These are phyloP conservation scores for Nomada lathburiana DNA, from an alignment of 2,888 invertebrate genomes.

Conservation along the genomic window DNA sequence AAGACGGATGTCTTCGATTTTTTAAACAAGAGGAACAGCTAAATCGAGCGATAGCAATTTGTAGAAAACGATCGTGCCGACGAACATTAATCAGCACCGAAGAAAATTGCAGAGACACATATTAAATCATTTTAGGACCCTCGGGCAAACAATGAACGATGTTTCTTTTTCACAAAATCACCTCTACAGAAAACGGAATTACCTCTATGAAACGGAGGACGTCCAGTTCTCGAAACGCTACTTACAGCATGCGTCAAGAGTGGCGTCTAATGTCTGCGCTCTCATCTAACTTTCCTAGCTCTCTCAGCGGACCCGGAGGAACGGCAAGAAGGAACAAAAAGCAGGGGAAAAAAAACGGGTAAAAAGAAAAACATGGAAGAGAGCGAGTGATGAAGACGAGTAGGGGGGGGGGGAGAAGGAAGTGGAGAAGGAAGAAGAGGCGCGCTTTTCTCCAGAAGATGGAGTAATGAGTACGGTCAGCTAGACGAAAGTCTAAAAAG, in stretches of 20 bases:
- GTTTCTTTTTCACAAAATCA: too few relatives aligned
- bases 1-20: not conserved
- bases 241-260: constrained; percentile 31
- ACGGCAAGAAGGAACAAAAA: constrained; percentile 2
- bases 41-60: too few relatives aligned
- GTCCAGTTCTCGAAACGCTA: constrained; percentile 17
- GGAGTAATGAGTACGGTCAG: constrained; percentile 68
- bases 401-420: not conserved
- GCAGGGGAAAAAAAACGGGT: not conserved
- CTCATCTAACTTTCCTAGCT: constrained; percentile 58
- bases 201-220: too few relatives aligned
- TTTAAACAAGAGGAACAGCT: too few relatives aligned
- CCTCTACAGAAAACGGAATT: too few relatives aligned
- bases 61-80: too few relatives aligned
- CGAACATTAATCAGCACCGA: too few relatives aligned
- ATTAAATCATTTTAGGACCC: too few relatives aligned
- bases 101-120: too few relatives aligned
- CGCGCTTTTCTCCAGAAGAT: constrained; percentile 67
- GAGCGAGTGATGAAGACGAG: constrained; percentile 8
- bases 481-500: constrained; percentile 75
- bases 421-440: constrained; percentile 44
- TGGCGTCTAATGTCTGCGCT: constrained; percentile 55
- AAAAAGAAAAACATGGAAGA: not conserved
- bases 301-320: constrained; percentile 27
- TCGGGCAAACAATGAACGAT: not conserved